Base-by-base conservation (phyloP, 2,113 vertebrate species). In the Oreocharis arfaki region DNA sequence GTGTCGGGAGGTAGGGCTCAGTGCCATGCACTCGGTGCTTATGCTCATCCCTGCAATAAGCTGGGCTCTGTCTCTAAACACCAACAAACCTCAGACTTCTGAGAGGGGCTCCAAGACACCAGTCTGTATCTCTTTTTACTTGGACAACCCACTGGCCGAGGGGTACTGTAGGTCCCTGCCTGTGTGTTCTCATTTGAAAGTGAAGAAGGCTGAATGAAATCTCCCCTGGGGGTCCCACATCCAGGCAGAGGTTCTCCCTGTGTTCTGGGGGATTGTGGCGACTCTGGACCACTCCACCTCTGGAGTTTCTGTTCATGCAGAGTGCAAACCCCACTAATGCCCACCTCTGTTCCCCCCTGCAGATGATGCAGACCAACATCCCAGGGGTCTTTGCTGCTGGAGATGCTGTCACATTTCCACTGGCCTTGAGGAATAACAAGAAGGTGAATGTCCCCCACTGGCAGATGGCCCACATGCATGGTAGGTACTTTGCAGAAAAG, bases 381-480 rank as follows among this genome's bases (percentile, higher is more conserved):
- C 98, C 99, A 0, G 99, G 99, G 0, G 98, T 99, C 75, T 99
- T 99, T 11, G 99, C 99, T 2, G 99, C 99, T 0, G 99, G 99
- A 6, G 99, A 99, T 1, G 98, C 98, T 3, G 99, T 99, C 85
- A 98, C 93, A 1, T 99, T 99, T 96, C 99, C 99, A 1, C 95
- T 99, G 83, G 97, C 97, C 16, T 97, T 98, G 69, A 98, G 99
- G 76, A 99, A 98, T 93, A 99, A 99, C 84, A 99, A 99, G 98
- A 99, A 99, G 97, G 99, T 99, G 96, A 99, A 99, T 50, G 98
- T 99, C 76, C 99, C 99, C 67, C 99, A 99, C 97, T 99, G 99
- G 99, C 99, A 99, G 97, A 99, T 99, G 99, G 99, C 99, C 56
- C 99, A 99, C 27, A 98, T 98, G 63, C 99, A 99, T 10, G 99